Percentiles rank a stretch among this genome's conserved stretches.
Conservation (phyloP, 2,797 vertebrate genomes). For the Mallotus villosus region DNA sequence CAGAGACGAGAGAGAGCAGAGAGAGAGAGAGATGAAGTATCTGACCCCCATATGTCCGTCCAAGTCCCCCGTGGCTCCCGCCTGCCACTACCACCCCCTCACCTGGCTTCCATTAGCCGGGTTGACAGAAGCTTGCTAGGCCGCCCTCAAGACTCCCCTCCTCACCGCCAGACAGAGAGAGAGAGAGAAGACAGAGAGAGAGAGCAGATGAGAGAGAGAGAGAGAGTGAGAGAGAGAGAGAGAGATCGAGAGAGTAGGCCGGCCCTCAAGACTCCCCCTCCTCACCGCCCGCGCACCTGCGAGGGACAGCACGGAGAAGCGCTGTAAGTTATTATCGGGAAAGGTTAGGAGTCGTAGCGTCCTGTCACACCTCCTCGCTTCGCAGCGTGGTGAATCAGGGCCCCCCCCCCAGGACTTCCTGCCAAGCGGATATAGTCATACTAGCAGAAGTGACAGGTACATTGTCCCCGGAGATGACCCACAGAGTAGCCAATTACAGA, state of each 20-base stretch:
- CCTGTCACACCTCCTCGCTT: background rate
- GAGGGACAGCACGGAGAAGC: background rate
- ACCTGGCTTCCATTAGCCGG: background rate
- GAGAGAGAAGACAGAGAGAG: no score
- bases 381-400: background rate
- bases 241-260: no score
- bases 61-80: background rate
- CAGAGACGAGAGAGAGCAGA: no score
- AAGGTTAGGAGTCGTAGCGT: conserved; percentile 1
- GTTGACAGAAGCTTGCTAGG: background rate
- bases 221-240: no score
- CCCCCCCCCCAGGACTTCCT: background rate
- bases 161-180: no score
- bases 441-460: background rate
- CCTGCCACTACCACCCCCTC: conserved; percentile 7
- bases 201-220: no score
- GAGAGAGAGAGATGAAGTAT: background rate
- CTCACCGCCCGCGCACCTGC: no score
- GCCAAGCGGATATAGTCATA: conserved; percentile 10
- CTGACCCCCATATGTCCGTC: conserved; percentile 6
- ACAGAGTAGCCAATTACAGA: no score
- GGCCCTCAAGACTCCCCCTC: no score
- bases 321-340: conserved; percentile 6
- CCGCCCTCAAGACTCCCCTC: no score
- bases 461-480: conserved; percentile 3